Conservation (phyloP, 2,797 vertebrate genomes). For the Chanos chanos region DNA sequence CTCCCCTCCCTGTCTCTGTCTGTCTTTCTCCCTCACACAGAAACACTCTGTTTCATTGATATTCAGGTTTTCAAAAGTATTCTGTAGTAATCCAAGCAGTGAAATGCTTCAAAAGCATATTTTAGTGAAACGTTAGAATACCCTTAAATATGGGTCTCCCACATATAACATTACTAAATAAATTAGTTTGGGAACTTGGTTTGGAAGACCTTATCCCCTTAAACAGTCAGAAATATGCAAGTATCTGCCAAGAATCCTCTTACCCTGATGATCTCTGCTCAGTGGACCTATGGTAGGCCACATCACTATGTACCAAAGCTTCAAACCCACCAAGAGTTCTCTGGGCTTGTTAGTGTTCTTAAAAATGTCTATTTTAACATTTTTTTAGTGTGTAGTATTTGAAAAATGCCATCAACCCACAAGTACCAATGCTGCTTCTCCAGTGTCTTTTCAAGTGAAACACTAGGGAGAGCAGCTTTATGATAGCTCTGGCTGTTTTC, state of each 20-base stretch:
- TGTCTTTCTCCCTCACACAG: no score
- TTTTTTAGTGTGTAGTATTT: conserved; percentile 14
- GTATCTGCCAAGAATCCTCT: conserved; percentile 39
- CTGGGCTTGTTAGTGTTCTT: conserved; percentile 8
- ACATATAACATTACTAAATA: conserved; percentile 35
- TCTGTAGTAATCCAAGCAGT: conserved; percentile 16
- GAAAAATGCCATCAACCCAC: conserved; percentile 21
- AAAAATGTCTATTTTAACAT: background rate
- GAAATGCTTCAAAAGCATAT: conserved; percentile 14
- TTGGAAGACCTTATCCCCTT: conserved; percentile 35
- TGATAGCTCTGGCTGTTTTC: conserved; percentile 20
- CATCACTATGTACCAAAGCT: conserved; percentile 38
- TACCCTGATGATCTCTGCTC: conserved; percentile 44
- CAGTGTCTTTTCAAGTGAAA: background rate
- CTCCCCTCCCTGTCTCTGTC: conserved; percentile 34
- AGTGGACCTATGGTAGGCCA: conserved; percentile 35
- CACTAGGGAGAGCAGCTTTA: conserved; percentile 5
- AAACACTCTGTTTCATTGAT: no score
- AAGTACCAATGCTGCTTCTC: conserved; percentile 10
- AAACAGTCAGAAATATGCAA: conserved; percentile 41
- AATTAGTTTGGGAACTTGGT: conserved; percentile 22
- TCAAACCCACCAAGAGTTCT: conserved; percentile 17
- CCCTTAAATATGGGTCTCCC: conserved; percentile 22
- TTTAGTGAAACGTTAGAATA: conserved; percentile 21
- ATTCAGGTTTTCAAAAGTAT: background rate